phyloP scores from a whole-genome alignment of 2,113 vertebrate species.

The Herpetotheres cachinnans region DNA sequence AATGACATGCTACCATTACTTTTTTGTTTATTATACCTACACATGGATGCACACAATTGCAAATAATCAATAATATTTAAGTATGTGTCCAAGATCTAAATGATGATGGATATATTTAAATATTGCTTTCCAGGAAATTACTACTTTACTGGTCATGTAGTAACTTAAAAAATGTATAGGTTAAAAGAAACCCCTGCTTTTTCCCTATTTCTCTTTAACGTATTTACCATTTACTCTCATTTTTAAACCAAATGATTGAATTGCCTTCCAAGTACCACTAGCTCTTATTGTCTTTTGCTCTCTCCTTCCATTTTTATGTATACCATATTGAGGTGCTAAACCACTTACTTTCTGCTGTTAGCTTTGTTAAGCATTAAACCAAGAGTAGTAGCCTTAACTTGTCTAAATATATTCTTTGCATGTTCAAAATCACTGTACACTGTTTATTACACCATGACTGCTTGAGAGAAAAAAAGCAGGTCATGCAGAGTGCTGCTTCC shows the following conservation, averaged over 20 bases:
- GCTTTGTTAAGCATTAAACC: slow-evolving; percentile 48
- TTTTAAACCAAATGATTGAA: slow-evolving; percentile 38
- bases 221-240: slow-evolving; percentile 35
- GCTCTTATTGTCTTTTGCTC: slow-evolving; percentile 27
- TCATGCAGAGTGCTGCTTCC: slow-evolving; percentile 46
- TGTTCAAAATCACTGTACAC: slow-evolving; percentile 22
- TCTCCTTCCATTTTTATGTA: not conserved
- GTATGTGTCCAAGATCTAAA: slow-evolving; percentile 78
- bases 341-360: slow-evolving; percentile 13
- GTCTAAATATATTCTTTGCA: slow-evolving; percentile 38
- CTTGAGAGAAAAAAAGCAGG: slow-evolving; percentile 55
- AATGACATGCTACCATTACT: slow-evolving; percentile 67
- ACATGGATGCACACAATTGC: slow-evolving; percentile 81
- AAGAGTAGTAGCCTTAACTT: slow-evolving; percentile 29
- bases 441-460: slow-evolving; percentile 50
- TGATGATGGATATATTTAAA: slow-evolving; percentile 82
- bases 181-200: slow-evolving; percentile 55
- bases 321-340: slow-evolving; percentile 23
- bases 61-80: slow-evolving; percentile 85
- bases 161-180: slow-evolving; percentile 59
- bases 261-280: not conserved
- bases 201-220: slow-evolving; percentile 36
- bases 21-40: slow-evolving; percentile 76
- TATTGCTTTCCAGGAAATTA: slow-evolving; percentile 75
- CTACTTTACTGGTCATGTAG: slow-evolving; percentile 70